Conservation (phyloP, 2,888 invertebrate genomes). For the Onthophagus sagittarius region DNA sequence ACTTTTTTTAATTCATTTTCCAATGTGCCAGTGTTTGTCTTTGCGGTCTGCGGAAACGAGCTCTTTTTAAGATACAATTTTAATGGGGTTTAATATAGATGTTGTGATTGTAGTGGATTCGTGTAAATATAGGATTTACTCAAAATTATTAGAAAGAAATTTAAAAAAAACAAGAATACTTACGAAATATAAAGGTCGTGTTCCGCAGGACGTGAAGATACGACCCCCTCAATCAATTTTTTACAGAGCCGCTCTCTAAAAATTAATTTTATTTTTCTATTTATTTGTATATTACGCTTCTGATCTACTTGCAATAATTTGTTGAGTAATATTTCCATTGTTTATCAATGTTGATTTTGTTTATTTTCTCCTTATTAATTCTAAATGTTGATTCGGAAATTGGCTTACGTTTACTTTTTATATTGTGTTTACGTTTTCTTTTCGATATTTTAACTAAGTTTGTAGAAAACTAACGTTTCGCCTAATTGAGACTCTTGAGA, state of each 20-base stretch:
- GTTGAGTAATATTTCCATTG: constrained; percentile 10
- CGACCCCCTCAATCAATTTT: not conserved
- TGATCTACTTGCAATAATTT: constrained; percentile 12
- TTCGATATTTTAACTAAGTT: not conserved
- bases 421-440: not conserved
- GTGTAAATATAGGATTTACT: not conserved
- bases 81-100: not conserved
- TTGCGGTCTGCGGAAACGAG: constrained; percentile 8
- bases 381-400: not conserved
- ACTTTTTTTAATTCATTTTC: constrained; percentile 24
- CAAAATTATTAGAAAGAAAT: not conserved
- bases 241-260: not conserved
- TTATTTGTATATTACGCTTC: constrained; percentile 15
- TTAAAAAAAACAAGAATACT: too few species aligned
- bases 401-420: not conserved
- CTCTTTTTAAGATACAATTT: not conserved
- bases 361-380: not conserved
- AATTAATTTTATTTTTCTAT: constrained; percentile 11
- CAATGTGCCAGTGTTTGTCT: constrained; percentile 16
- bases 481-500: not conserved
- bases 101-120: not conserved
- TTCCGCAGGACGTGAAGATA: not conserved
- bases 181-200: not conserved
- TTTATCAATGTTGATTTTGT: constrained; percentile 12
- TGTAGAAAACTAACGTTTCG: not conserved